Evolutionary conservation across 2,113 vertebrate genomes (phyloP).

Genomic region (Nematolebias whitei): DNA sequence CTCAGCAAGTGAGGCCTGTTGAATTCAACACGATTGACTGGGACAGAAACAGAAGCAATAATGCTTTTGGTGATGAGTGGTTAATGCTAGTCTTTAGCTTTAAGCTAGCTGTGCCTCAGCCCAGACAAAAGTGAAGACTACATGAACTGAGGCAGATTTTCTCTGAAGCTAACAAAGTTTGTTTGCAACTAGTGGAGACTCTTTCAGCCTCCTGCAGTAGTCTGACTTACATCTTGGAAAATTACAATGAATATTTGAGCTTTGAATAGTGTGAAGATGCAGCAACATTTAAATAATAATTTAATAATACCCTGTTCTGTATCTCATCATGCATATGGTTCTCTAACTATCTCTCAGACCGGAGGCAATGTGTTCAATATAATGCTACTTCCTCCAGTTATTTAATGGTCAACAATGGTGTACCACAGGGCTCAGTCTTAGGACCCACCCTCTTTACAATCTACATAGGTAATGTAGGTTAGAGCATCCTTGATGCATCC

Average conservation of each 20-base stretch:
- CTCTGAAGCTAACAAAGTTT: slow-evolving; percentile 19
- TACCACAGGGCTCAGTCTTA: too few species aligned
- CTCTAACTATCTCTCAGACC: too few species aligned
- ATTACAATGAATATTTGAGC: background rate
- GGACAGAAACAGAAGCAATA: slow-evolving; percentile 44
- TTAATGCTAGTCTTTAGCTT: slow-evolving; percentile 47
- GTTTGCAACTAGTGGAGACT: background rate
- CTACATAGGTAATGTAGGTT: too few species aligned
- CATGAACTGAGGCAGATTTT: slow-evolving; percentile 13
- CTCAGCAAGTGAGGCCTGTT: slow-evolving; percentile 53
- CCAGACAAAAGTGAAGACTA: slow-evolving; percentile 29
- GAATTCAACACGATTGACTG: slow-evolving; percentile 68
- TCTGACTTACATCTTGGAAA: background rate
- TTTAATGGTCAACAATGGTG: too few species aligned
- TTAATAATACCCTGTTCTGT: too few species aligned
- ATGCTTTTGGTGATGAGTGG: slow-evolving; percentile 54
- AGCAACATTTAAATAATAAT: background rate
- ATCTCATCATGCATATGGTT: too few species aligned
- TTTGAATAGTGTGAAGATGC: background rate
- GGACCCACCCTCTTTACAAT: too few species aligned
- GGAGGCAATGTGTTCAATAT: too few species aligned
- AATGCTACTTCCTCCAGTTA: too few species aligned
- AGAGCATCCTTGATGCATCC: too few species aligned
- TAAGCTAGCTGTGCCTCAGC: slow-evolving; percentile 28
- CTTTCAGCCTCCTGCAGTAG: slow-evolving; percentile 2